Percentiles rank a stretch among this genome's conserved stretches.
These are phyloP conservation scores for Falco peregrinus DNA, from an alignment of 2,797 vertebrate species.

Conservation along the genomic window DNA sequence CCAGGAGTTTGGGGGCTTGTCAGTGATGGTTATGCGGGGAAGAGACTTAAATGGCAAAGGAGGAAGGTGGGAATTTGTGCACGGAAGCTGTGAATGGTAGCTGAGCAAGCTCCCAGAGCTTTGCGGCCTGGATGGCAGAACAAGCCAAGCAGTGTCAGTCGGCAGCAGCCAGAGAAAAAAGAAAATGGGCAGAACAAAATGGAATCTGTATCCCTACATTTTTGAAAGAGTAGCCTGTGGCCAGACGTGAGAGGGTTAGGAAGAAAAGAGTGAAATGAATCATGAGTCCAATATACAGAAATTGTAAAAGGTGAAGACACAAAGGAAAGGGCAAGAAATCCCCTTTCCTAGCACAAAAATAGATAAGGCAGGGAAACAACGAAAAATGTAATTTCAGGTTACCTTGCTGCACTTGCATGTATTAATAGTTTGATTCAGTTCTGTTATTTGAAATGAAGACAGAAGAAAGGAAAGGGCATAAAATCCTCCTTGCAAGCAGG, in stretches of 20 bases:
- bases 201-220: not conserved
- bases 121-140: not conserved
- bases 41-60: not conserved
- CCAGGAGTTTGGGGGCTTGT: not conserved
- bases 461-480: not conserved
- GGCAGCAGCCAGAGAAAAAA: not conserved
- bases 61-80: not conserved
- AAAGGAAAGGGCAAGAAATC: not conserved
- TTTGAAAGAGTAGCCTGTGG: not conserved
- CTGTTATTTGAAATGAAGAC: not conserved
- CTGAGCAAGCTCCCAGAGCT: not conserved
- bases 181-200: not conserved
- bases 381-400: not conserved
- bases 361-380: not conserved
- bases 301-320: not conserved
- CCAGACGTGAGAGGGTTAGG: not conserved
- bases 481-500: not conserved
- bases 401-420: not conserved
- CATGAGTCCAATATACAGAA: not conserved
- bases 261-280: not conserved
- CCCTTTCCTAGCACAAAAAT: not conserved
- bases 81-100: not conserved
- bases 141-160: not conserved
- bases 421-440: not conserved
- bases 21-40: rapidly evolving